phyloP scores from a whole-genome alignment of 2,888 invertebrate species.

The Xestobium rufovillosum region DNA sequence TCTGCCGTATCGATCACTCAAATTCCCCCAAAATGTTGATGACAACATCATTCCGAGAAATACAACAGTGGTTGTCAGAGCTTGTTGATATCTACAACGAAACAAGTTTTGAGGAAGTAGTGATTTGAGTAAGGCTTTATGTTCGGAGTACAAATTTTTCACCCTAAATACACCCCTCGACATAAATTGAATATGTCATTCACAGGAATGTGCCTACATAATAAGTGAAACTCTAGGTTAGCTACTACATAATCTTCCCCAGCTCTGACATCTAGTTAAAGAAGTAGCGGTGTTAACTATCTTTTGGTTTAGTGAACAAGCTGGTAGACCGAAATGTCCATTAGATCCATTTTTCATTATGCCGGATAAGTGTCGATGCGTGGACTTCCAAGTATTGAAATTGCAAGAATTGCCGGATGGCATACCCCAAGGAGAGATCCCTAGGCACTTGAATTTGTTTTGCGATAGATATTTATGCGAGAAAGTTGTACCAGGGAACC shows the following conservation, averaged over 20 bases:
- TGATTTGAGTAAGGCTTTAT: too few relatives aligned
- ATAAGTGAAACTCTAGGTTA: too few relatives aligned
- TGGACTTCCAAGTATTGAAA: slow-evolving; percentile 97
- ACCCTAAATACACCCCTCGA: too few relatives aligned
- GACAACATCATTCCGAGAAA: slow-evolving; percentile 97
- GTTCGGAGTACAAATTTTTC: too few relatives aligned
- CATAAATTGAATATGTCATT: too few relatives aligned
- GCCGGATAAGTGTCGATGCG: slow-evolving; percentile 95
- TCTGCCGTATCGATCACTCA: slow-evolving; percentile 88
- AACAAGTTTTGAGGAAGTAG: too few relatives aligned
- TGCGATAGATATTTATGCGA: slow-evolving; percentile 93
- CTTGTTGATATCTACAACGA: slow-evolving; percentile 71
- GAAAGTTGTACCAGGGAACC: slow-evolving; percentile 90
- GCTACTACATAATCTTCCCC: too few relatives aligned
- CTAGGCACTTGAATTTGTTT: slow-evolving; percentile 89
- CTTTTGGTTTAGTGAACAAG: slow-evolving; percentile 84
- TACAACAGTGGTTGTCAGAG: slow-evolving; percentile 86
- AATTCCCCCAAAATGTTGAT: slow-evolving; percentile 91
- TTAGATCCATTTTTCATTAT: slow-evolving; percentile 97
- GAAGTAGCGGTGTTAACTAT: too few relatives aligned
- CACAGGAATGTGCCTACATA: too few relatives aligned
- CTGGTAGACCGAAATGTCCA: slow-evolving; percentile 87
- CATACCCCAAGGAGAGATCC: slow-evolving; percentile 96
- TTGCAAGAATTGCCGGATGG: slow-evolving; percentile 93
- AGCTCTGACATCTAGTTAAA: too few relatives aligned